Conservation (phyloP, 2,113 vertebrate genomes). For the Trachemys scripta region DNA sequence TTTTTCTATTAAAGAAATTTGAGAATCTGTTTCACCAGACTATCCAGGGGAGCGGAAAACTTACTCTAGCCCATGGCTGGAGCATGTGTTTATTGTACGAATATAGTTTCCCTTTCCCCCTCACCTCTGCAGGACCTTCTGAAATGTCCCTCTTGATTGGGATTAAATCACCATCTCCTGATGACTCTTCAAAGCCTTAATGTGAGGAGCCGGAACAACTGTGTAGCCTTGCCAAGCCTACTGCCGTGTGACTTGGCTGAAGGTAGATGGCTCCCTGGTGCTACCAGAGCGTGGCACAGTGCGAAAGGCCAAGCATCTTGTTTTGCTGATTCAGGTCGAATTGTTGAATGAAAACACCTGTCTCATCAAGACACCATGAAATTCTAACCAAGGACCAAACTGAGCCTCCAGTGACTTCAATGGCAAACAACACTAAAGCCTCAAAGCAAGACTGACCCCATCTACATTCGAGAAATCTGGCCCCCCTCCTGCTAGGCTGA, state of each 20-base stretch:
- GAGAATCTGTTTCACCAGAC: not conserved
- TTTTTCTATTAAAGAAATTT: conserved; percentile 21
- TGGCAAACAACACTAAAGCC: not conserved
- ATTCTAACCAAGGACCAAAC: not conserved
- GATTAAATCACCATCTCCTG: not conserved
- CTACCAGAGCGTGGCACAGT: not conserved
- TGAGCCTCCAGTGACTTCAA: not conserved
- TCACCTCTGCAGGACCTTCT: not conserved
- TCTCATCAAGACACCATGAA: not conserved
- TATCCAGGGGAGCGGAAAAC: not conserved
- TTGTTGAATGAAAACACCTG: not conserved
- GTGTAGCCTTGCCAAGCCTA: not conserved
- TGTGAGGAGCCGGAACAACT: not conserved
- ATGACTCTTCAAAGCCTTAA: not conserved
- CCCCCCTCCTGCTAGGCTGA: not conserved
- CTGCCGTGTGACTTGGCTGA: not conserved
- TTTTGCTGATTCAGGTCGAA: not conserved
- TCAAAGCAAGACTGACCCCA: not conserved
- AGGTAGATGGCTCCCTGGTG: not conserved
- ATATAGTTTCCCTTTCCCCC: not conserved
- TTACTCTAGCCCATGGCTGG: fast-evolving
- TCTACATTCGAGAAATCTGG: not conserved
- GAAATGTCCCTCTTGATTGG: not conserved
- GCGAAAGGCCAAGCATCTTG: not conserved
- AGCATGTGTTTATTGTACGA: not conserved